A percentile compares a stretch with the other conserved stretches of the same genome.
Evolutionary conservation across 2,797 vertebrate species (phyloP).

Genomic region (Anguilla obscura): DNA sequence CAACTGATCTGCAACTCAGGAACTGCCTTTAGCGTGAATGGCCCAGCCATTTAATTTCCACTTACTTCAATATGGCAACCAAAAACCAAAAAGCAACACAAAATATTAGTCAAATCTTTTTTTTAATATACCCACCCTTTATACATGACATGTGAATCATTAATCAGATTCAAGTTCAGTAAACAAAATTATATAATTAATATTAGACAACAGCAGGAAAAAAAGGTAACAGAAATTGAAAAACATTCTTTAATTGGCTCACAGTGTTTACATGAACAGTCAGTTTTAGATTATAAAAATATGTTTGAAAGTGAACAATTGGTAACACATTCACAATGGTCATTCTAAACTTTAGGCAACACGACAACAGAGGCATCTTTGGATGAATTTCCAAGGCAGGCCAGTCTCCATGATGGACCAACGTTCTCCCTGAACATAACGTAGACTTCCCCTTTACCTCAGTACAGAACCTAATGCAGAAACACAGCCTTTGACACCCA

Average conservation of each 20-base stretch:
- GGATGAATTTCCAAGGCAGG: conserved; percentile 27
- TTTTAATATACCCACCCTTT: background rate
- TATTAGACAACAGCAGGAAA: conserved; percentile 1
- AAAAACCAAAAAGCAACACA: background rate
- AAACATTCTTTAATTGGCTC: background rate
- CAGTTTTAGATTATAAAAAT: conserved; percentile 31
- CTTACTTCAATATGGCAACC: background rate
- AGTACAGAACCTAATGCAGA: background rate
- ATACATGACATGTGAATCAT: background rate
- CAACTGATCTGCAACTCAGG: too few relatives aligned
- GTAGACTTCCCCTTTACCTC: background rate
- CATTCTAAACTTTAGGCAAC: background rate
- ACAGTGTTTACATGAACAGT: conserved; percentile 38
- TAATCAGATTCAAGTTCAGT: conserved; percentile 2
- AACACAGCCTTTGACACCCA: conserved; percentile 15
- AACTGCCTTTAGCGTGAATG: background rate
- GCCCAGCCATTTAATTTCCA: background rate
- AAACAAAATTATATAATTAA: conserved; percentile 26
- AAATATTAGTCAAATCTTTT: conserved; percentile 10
- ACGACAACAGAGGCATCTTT: conserved; percentile 24
- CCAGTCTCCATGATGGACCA: background rate
- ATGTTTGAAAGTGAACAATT: conserved; percentile 20
- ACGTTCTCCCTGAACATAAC: background rate
- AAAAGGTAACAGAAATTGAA: conserved; percentile 19
- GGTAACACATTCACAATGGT: conserved; percentile 27